These are phyloP conservation scores for Intellagama lesueurii DNA, from an alignment of 2,797 vertebrate species.

Conservation along the genomic window DNA sequence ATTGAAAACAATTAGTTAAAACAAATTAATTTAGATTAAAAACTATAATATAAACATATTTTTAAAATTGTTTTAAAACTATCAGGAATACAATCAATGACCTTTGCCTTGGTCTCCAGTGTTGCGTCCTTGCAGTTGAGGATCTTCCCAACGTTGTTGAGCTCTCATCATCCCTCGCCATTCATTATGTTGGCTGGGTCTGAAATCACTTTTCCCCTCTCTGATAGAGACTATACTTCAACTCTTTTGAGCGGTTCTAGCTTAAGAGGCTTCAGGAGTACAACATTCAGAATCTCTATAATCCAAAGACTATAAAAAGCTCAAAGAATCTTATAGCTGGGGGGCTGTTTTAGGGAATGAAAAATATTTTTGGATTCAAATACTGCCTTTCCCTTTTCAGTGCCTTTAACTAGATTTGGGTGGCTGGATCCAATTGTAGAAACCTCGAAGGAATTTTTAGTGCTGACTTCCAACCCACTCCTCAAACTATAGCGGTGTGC, in stretches of 20 bases:
- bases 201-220: too few relatives aligned
- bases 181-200: too few relatives aligned
- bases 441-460: slow-evolving; percentile 50
- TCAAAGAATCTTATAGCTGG: slow-evolving; percentile 8
- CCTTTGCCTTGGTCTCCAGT: too few relatives aligned
- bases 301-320: slow-evolving; percentile 5
- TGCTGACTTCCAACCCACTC: slow-evolving; percentile 49
- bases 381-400: background rate
- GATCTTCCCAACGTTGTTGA: too few relatives aligned
- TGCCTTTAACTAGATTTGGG: slow-evolving; percentile 25
- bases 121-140: too few relatives aligned
- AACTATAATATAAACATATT: too few relatives aligned
- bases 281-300: slow-evolving; percentile 11
- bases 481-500: slow-evolving; percentile 58
- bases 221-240: background rate
- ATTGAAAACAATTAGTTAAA: too few relatives aligned
- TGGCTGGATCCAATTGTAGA: slow-evolving; percentile 33
- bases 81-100: too few relatives aligned
- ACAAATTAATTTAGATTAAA: too few relatives aligned
- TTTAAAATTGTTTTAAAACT: too few relatives aligned
- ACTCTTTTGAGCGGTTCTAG: background rate
- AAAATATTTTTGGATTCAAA: slow-evolving; percentile 32
- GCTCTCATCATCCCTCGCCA: too few relatives aligned
- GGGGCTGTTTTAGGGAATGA: slow-evolving; percentile 12
- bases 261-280: slow-evolving; percentile 8